These are phyloP conservation scores for Odontamblyopus rebecca DNA, from an alignment of 2,797 vertebrate genomes.

Conservation along the genomic window DNA sequence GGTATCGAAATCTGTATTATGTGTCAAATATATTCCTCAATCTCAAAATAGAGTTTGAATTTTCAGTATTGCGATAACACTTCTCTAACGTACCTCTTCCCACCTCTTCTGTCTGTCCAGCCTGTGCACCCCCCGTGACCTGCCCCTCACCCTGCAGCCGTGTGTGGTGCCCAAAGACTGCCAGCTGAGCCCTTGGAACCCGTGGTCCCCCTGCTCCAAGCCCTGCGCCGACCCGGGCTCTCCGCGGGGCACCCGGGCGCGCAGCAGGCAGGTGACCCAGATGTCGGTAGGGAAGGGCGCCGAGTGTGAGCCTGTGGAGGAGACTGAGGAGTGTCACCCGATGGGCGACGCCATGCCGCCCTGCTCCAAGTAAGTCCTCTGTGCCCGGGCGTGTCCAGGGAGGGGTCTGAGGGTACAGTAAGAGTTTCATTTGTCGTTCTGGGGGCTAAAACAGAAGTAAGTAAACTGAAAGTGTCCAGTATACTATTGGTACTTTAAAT, in stretches of 20 bases:
- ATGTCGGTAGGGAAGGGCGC: conserved; percentile 82
- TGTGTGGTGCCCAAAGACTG: conserved; percentile 91
- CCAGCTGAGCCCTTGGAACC: conserved; percentile 86
- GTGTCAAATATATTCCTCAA: not conserved
- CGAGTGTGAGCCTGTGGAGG: conserved; percentile 81
- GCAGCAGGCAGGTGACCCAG: conserved; percentile 82
- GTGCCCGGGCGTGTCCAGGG: not conserved
- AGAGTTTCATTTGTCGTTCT: no score
- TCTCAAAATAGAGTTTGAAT: not conserved
- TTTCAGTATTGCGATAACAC: no score
- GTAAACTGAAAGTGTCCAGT: no score
- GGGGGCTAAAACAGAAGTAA: no score
- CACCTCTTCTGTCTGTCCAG: conserved; percentile 61
- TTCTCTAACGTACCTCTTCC: not conserved
- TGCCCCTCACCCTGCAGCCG: conserved; percentile 89
- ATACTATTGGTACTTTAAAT: no score
- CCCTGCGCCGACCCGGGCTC: conserved; percentile 77
- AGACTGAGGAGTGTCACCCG: conserved; percentile 82
- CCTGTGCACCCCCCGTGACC: conserved; percentile 85
- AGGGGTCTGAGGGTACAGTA: no score
- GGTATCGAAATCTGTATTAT: not conserved
- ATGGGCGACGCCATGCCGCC: conserved; percentile 78
- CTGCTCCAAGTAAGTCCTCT: conserved; percentile 86
- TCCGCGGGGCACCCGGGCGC: conserved; percentile 78
- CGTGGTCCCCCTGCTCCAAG: conserved; percentile 89